These are phyloP conservation scores for Liposcelis brunnea DNA, from an alignment of 2,888 invertebrate species.

Conservation along the genomic window DNA sequence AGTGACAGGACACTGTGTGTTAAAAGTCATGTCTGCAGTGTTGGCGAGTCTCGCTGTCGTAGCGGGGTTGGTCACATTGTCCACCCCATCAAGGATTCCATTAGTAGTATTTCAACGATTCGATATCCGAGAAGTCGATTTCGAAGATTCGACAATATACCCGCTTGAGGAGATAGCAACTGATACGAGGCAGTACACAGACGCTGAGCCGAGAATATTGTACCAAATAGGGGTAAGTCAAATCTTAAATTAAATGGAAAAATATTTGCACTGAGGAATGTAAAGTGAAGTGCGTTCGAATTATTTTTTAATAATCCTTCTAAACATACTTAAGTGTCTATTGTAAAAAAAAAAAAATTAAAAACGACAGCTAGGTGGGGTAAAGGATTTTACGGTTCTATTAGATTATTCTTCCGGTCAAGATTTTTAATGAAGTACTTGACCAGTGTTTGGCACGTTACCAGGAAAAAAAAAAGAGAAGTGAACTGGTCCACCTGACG, in stretches of 20 bases:
- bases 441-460: no score
- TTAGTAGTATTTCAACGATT: slow-evolving; percentile 17
- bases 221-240: slow-evolving; percentile 58
- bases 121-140: slow-evolving; percentile 1
- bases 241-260: not conserved
- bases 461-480: no score
- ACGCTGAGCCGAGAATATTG: slow-evolving; percentile 20
- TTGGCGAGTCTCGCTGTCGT: slow-evolving; percentile 2
- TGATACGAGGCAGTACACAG: slow-evolving; percentile 5
- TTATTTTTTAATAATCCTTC: no score
- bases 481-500: no score
- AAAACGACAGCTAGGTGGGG: no score
- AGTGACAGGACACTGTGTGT: not conserved
- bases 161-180: slow-evolving; percentile 2
- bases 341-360: no score
- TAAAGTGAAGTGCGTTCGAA: no score
- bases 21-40: not conserved
- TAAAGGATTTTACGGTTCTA: no score
- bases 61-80: slow-evolving; percentile 9
- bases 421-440: no score
- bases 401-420: no score
- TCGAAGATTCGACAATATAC: slow-evolving; percentile 1
- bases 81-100: slow-evolving; percentile 16
- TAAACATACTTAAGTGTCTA: no score
- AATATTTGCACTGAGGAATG: no score